Percentiles rank a stretch among this genome's conserved stretches.
Conservation (phyloP, 2,113 vertebrate species). For the Cephalophus harveyi region DNA sequence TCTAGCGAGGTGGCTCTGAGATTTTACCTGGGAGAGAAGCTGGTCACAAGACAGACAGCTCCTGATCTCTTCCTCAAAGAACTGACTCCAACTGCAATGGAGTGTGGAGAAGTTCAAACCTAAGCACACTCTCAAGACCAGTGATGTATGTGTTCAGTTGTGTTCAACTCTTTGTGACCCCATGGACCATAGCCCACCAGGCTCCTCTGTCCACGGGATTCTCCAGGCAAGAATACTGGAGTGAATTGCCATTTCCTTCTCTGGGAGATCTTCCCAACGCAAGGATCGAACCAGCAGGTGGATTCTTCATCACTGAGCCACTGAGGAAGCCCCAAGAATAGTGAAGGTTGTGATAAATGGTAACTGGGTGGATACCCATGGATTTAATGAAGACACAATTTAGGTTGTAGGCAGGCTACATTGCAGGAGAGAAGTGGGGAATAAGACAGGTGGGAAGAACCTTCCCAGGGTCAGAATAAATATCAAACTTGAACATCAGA, state of each 20-base stretch:
- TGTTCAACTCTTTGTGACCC: not conserved
- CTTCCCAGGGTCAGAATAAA: not conserved
- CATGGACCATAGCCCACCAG: not conserved
- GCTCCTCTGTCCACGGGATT: not conserved
- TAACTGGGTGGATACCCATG: not conserved
- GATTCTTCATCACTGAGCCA: not conserved
- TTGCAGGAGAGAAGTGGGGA: not conserved
- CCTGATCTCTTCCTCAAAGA: not conserved
- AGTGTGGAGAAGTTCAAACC: not conserved
- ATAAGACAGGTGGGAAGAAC: not conserved
- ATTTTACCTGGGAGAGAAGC: not conserved
- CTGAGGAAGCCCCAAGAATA: not conserved
- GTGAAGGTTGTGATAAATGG: not conserved
- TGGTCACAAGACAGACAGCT: not conserved
- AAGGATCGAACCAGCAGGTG: not conserved
- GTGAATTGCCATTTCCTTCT: not conserved
- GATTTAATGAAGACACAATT: not conserved
- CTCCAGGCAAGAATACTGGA: not conserved
- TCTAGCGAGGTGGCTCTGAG: not conserved
- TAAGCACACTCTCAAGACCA: not conserved
- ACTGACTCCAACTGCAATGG: not conserved
- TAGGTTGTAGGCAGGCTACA: rapidly evolving
- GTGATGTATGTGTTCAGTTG: not conserved
- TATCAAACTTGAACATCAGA: not conserved
- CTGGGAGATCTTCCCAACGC: rapidly evolving